Evolutionary conservation across 2,113 vertebrate genomes (phyloP).

Genomic region (Lophius piscatorius): DNA sequence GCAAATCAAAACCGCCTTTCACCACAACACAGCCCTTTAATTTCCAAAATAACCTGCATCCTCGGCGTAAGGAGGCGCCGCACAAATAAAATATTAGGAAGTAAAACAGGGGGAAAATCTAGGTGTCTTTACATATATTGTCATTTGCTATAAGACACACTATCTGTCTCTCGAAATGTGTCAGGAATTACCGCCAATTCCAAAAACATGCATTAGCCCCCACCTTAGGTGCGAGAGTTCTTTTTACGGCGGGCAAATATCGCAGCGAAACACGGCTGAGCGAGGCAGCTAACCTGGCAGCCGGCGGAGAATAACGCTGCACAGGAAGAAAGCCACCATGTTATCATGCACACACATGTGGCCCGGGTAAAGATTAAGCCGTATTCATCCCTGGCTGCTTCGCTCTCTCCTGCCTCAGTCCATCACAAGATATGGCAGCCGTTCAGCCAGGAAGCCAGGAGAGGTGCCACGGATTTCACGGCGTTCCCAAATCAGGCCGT

Average conservation of each 20-base stretch:
- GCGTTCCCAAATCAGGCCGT: slow-evolving; percentile 75
- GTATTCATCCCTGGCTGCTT: slow-evolving; percentile 85
- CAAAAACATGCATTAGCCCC: slow-evolving; percentile 85
- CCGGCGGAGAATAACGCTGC: slow-evolving; percentile 73
- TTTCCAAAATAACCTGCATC: slow-evolving; percentile 69
- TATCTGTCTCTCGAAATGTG: slow-evolving; percentile 83
- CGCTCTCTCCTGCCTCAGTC: slow-evolving; percentile 82
- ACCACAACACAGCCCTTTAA: slow-evolving; percentile 50
- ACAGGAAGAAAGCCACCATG: slow-evolving; percentile 81
- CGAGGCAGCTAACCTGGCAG: slow-evolving; percentile 84
- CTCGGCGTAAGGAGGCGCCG: slow-evolving; percentile 40
- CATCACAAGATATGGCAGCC: slow-evolving; percentile 84
- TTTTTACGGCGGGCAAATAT: slow-evolving; percentile 81
- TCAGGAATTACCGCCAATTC: slow-evolving; percentile 82
- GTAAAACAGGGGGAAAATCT: slow-evolving; percentile 51
- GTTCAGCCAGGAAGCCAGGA: slow-evolving; percentile 81
- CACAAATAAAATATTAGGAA: slow-evolving; percentile 75
- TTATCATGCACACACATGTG: slow-evolving; percentile 87
- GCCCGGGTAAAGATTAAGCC: slow-evolving; percentile 86
- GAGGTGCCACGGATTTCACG: slow-evolving; percentile 82
- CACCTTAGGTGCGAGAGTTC: slow-evolving; percentile 77
- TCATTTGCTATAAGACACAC: slow-evolving; percentile 76
- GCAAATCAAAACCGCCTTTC: slow-evolving; percentile 49
- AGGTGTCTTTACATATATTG: slow-evolving; percentile 80
- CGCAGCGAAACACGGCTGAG: slow-evolving; percentile 80